These are phyloP conservation scores for Asbolus verrucosus DNA, from an alignment of 1,140 invertebrate genomes.

Conservation along the genomic window DNA sequence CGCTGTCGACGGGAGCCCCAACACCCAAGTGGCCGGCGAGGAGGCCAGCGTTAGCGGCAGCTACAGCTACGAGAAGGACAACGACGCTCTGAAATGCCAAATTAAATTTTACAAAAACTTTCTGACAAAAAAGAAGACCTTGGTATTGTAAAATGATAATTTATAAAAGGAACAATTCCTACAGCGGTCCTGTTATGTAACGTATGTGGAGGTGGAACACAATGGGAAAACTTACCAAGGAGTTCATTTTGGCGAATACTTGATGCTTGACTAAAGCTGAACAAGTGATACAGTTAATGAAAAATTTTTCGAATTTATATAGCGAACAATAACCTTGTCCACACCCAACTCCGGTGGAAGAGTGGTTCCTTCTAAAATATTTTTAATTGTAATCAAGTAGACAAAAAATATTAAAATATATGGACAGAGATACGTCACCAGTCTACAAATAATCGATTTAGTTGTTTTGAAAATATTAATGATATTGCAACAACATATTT, in stretches of 20 bases:
- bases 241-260: slow-evolving; percentile 35
- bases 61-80: slow-evolving; percentile 37
- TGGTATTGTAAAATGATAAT: background rate
- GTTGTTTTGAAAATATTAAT: too few species aligned
- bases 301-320: slow-evolving; percentile 41
- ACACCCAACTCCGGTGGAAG: slow-evolving; percentile 22
- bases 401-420: slow-evolving; percentile 35
- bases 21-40: too few species aligned
- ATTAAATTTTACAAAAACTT: too few species aligned
- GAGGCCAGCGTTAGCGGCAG: slow-evolving; percentile 28
- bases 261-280: slow-evolving; percentile 29
- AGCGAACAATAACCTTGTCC: slow-evolving; percentile 39
- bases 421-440: background rate
- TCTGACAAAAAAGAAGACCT: too few species aligned
- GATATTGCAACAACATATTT: too few species aligned
- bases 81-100: slow-evolving; percentile 24
- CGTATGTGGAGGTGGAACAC: too few species aligned
- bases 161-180: background rate
- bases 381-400: slow-evolving; percentile 19
- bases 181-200: too few species aligned
- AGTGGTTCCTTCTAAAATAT: slow-evolving; percentile 27
- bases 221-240: slow-evolving; percentile 44
- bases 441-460: too few species aligned
- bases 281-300: slow-evolving; percentile 28
- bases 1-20: slow-evolving; percentile 22